These are phyloP conservation scores for Busseola fusca DNA, from an alignment of 2,888 invertebrate genomes.

Conservation along the genomic window DNA sequence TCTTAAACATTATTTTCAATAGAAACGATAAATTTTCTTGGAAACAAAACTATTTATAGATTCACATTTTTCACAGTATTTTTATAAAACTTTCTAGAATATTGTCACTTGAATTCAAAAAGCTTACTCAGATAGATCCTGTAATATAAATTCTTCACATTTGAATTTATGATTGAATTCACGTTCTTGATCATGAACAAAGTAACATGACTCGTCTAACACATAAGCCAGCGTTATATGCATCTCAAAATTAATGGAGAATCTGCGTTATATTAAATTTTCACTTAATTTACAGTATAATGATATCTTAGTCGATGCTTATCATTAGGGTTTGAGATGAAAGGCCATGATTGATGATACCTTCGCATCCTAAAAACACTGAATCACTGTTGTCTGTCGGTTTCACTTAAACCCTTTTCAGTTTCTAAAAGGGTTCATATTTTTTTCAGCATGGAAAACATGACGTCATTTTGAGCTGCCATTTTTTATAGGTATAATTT, in stretches of 20 bases:
- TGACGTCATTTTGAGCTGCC: constrained; percentile 51
- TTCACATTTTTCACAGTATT: not conserved
- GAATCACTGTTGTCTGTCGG: constrained; percentile 76
- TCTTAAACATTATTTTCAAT: not conserved
- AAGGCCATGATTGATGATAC: constrained; percentile 73
- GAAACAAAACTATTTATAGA: constrained; percentile 3
- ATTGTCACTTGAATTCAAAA: constrained; percentile 1
- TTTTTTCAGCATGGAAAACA: constrained; percentile 61
- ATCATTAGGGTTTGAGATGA: constrained; percentile 68
- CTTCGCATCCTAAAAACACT: constrained; percentile 65
- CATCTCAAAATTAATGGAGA: constrained; percentile 50
- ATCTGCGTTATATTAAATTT: constrained; percentile 50
- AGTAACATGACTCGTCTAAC: constrained; percentile 18
- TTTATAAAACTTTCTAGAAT: not conserved
- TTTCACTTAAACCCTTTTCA: constrained; percentile 71
- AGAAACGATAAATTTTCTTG: not conserved
- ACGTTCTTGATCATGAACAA: not conserved
- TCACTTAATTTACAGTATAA: constrained; percentile 63
- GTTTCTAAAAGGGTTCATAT: constrained; percentile 63
- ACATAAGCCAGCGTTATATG: constrained; percentile 27
- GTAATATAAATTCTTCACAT: not conserved
- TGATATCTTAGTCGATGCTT: constrained; percentile 67
- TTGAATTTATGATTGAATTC: not conserved
- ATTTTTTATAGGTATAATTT: constrained; percentile 44
- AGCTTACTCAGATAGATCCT: not conserved